phyloP scores from a whole-genome alignment of 2,113 vertebrate species.

The human (Homo sapiens) region DNA sequence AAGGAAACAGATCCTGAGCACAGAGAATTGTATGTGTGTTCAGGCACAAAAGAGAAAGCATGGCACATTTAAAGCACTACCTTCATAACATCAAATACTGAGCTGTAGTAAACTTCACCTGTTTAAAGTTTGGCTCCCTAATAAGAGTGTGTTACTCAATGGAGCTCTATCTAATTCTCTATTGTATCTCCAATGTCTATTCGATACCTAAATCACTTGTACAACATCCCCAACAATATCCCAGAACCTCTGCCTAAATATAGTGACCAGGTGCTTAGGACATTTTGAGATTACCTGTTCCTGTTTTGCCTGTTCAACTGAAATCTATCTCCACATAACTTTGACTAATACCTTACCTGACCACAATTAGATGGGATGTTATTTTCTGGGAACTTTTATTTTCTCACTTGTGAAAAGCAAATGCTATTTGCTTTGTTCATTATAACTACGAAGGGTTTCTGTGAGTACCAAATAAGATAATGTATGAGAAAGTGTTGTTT shows the following conservation, averaged over 20 bases:
- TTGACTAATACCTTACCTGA: not conserved
- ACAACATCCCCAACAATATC: not conserved
- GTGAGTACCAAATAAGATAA: not conserved
- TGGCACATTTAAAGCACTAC: not conserved
- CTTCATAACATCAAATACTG: not conserved
- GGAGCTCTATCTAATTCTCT: not conserved
- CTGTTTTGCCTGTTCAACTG: not conserved
- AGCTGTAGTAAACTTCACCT: not conserved
- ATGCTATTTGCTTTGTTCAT: not conserved
- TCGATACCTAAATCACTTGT: not conserved
- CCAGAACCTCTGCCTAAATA: not conserved
- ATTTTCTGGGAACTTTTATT: not conserved
- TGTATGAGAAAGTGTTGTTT: not conserved
- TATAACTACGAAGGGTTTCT: not conserved
- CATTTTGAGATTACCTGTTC: not conserved
- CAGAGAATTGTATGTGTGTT: not conserved
- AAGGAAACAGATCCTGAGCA: not conserved
- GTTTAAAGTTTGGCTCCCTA: not conserved
- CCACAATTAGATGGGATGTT: not conserved
- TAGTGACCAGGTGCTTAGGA: not conserved
- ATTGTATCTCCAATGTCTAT: not conserved
- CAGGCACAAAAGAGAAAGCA: not conserved
- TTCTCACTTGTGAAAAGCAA: not conserved
- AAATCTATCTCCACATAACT: not conserved
- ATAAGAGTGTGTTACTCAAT: not conserved